Base-by-base conservation (phyloP, 2,113 vertebrate genomes). In the Axis porcinus region DNA sequence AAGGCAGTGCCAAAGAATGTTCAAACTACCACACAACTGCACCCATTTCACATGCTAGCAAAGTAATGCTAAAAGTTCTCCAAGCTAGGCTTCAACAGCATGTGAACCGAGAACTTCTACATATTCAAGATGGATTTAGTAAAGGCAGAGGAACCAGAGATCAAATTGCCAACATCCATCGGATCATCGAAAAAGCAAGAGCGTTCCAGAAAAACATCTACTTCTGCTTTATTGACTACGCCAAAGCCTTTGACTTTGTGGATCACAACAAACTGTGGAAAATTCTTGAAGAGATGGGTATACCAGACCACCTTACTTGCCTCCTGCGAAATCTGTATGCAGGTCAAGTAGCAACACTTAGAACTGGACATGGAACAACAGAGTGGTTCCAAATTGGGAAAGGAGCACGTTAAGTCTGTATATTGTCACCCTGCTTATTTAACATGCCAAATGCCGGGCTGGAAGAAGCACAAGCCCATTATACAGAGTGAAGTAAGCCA, bases 321-420 rank as follows among this genome's bases (percentile, higher is more conserved):
- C n/a, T 70, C 17, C 19, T 70, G n/a, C 21, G 64, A 10, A 70
- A n/a, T 50, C n/a, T 70, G 64, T 70, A 70, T 36, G 10, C 17
- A 36, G n/a, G 64, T 36, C 64, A 36, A 10, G n/a, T 11, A 36
- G 64, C 64, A 70, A 36, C 64, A 70, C 8, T 67, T 36, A 67
- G n/a, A 36, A 70, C 64, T 36, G n/a, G 64, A 36, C 64, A 70
- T 70, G n/a, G 17, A 70, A 70, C 17, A 21, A 70, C 9, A 67
- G n/a, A 70, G 17, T 36, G 64, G 2, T 36, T 70, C 64, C 17
- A 36, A 70, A 70, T 21, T 21, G 64, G 64, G 10, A 70, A 70
- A 70, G 4, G n/a, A 36, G 64, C 0, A 70, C 1, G 0, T 36
- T n/a, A 36, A 67, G n/a, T 2, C 33, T 67, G n/a, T 21, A 21